Conservation (phyloP, 2,888 invertebrate species). For the Macropis europaea region DNA sequence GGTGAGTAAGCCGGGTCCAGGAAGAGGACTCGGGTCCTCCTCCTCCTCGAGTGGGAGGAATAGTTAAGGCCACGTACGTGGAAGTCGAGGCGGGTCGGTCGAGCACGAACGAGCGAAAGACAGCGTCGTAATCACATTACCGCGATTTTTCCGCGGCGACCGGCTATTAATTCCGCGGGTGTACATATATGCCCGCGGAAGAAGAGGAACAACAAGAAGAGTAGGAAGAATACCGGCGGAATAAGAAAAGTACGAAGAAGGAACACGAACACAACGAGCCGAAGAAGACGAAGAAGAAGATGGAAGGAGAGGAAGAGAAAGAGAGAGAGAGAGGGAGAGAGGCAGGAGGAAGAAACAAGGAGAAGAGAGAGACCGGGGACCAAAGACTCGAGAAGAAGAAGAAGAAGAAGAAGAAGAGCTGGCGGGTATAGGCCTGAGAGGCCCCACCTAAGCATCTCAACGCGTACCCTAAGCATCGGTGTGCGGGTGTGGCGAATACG, state of each 20-base stretch:
- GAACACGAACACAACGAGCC: constrained; percentile 14
- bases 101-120: constrained; percentile 74
- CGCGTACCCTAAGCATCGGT: constrained; percentile 72
- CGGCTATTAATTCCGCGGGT: constrained; percentile 78
- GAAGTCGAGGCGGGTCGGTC: constrained; percentile 64
- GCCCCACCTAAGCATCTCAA: constrained; percentile 75
- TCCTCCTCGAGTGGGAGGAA: constrained; percentile 50
- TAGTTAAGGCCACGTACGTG: constrained; percentile 59
- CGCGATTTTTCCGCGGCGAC: constrained; percentile 72
- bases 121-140: constrained; percentile 78
- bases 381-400: background rate
- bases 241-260: constrained; percentile 8
- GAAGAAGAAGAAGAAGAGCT: constrained; percentile 40
- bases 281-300: constrained; percentile 5
- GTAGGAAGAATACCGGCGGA: constrained; percentile 10
- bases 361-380: background rate
- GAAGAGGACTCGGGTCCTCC: constrained; percentile 49
- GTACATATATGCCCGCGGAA: constrained; percentile 65
- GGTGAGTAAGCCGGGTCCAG: constrained; percentile 49
- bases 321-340: background rate
- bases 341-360: background rate
- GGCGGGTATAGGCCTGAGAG: constrained; percentile 61
- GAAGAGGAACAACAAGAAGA: constrained; percentile 19
- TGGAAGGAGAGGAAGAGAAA: constrained; percentile 24
- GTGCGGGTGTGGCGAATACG: constrained; percentile 80